Base-by-base conservation (phyloP, 2,888 invertebrate species). In the Cerceris ruficornis region DNA sequence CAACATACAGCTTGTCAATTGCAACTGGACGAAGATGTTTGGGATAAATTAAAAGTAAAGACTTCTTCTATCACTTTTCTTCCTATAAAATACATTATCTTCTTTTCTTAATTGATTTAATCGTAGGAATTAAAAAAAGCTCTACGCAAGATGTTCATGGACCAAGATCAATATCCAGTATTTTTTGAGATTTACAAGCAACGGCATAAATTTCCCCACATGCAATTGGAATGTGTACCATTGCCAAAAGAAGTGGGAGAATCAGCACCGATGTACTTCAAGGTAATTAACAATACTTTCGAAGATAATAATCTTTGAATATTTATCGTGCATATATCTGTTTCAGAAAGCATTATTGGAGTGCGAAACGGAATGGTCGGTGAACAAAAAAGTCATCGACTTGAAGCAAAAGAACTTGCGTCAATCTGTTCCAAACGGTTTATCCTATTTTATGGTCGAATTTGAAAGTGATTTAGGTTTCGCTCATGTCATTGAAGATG, bases 401-500 rank as follows among this genome's bases (percentile, higher is more conserved):
- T 92, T 98, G 6, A 93, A 93, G 8, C 91, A 94, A 0, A 96
- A 95, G 90, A 95, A 96, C 90, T 94, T 99, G 28, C 94, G 98
- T 55, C 95, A 94, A 89, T 95, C 96, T 13, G 93, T 99, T 77
- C 99, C 99, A 0, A 98, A 97, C 92, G 98, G 98, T 0, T 94
- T 99, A 81, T 97, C 99, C 0, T 99, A 99, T 92, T 98, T 99
- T 92, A 95, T 96, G 93, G 96, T 99, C 0, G 96, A 98, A 92
- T 99, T 99, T 93, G 98, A 98, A 15, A 95, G 96, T 93, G 95
- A 96, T 57, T 95, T 96, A 66, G 99, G 99, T 0, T 99, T 96
- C 93, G 99, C 98, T 60, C 99, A 99, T 93, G 97, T 99, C 0
- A 98, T 99, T 88, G 99, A 99, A 93, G 97, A 99, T 92, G 97